Conservation (phyloP, 2,113 vertebrate species). For the Salvator merianae region DNA sequence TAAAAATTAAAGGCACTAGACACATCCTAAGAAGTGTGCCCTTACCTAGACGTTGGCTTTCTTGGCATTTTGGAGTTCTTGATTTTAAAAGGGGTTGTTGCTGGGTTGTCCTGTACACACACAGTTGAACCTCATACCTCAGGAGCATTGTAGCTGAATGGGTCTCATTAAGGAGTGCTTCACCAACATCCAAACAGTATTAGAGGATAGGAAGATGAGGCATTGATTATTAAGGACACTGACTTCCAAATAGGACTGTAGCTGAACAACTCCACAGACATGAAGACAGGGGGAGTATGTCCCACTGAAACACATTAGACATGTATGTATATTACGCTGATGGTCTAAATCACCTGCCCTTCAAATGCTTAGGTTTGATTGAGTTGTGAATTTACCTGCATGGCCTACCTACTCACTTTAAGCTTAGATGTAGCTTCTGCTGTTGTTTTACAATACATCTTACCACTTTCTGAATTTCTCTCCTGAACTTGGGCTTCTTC, state of each 20-base stretch:
- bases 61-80: not conserved
- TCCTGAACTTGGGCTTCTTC: not conserved
- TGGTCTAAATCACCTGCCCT: not conserved
- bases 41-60: conserved; percentile 64
- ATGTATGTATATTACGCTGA: not conserved
- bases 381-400: conserved; percentile 28
- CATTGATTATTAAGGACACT: not conserved
- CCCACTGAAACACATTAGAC: not conserved
- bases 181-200: conserved; percentile 5
- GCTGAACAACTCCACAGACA: not conserved
- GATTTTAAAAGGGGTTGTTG: not conserved
- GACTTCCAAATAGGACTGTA: not conserved
- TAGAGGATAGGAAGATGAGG: not conserved
- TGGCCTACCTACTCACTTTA: conserved; percentile 46
- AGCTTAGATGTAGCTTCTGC: conserved; percentile 33
- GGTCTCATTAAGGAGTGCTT: not conserved
- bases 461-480: not conserved
- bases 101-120: not conserved
- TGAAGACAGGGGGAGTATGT: not conserved
- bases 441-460: not conserved
- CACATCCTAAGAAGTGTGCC: conserved; percentile 48
- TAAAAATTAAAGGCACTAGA: conserved; percentile 74
- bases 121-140: no score
- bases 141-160: not conserved
- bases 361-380: not conserved